Evolutionary conservation across 2,888 invertebrate species (phyloP).

Genomic region (Lasioglossum vierecki): DNA sequence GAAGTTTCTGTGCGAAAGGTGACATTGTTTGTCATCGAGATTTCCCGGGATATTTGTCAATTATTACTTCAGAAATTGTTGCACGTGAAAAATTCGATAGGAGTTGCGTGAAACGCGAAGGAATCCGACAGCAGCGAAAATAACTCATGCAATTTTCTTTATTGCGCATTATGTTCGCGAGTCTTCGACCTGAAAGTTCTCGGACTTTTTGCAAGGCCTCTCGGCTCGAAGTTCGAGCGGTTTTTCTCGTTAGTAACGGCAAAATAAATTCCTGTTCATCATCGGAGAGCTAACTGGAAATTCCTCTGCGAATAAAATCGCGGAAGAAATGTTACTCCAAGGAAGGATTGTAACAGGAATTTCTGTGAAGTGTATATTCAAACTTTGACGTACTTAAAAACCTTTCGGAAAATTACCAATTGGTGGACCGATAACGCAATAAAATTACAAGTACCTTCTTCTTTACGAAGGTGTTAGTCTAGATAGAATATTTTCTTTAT

Average conservation of each 20-base stretch:
- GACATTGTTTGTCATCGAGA: too few species aligned
- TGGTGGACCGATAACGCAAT: neutral
- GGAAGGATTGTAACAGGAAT: neutral
- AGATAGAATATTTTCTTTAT: too few species aligned
- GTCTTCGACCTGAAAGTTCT: slow-evolving; percentile 46
- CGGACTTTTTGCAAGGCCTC: slow-evolving; percentile 35
- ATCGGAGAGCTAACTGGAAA: slow-evolving; percentile 2
- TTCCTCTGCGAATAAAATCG: slow-evolving; percentile 12
- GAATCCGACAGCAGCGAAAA: slow-evolving; percentile 20
- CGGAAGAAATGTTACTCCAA: neutral
- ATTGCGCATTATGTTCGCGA: slow-evolving; percentile 45
- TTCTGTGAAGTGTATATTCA: neutral
- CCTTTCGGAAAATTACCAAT: neutral
- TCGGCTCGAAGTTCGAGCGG: slow-evolving; percentile 26
- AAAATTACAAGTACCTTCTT: neutral
- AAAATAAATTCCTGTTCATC: slow-evolving; percentile 45
- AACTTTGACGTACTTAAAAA: neutral
- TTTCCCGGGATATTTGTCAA: too few species aligned
- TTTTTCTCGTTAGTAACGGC: slow-evolving; percentile 28
- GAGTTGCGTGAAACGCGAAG: neutral
- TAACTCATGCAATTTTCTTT: slow-evolving; percentile 47
- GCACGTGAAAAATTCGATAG: neutral
- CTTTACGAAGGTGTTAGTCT: too few species aligned
- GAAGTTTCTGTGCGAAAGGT: too few species aligned
- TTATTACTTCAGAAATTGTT: neutral